Base-by-base conservation (phyloP, 2,888 invertebrate species). In the Drosophila conformis region DNA sequence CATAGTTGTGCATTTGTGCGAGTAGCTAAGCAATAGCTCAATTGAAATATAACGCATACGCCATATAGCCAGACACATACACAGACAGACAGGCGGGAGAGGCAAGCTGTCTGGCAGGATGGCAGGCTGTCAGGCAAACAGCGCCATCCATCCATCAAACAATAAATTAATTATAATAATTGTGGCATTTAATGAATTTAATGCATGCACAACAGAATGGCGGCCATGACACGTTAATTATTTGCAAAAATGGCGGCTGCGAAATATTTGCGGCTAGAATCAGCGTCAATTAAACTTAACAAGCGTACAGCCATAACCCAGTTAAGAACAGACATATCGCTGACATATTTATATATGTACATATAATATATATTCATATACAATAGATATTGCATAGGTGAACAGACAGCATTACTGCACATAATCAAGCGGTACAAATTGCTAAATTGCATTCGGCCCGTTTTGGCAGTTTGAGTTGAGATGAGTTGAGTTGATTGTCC, bases 91-190 rank as follows among this genome's bases (percentile, higher is more conserved):
- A 27, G 33, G n/a, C 21, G 38, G 35, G 25, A 13, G 13, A 27
- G 33, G 13, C 15, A 38, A 51, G 31, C 11, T 15, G 40, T 8
- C 57, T n/a, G 21, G 29, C 15, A 36, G 54, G 7, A 40, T n/a
- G 21, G 29, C 15, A 36, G 54, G 7, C 21, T 4, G 38, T 1
- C 56, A 13, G 40, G 29, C 18, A 38, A n/a, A 46, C n/a, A 49
- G 56, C 63, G 35, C 36, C 40, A 35, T 62, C 70, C 73, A 58
- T 64, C 75, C 73, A 58, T 85, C 79, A 78, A 80, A 86, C 83
- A 82, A 89, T 91, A 91, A 92, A 88, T 91, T 90, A 92, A 92
- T 92, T 92, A 92, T 78, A 92, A 92, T 92, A 91, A 92, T 92
- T 92, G 92, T 90, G 92, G 92, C 83, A 91, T 91, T 91, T 91